phyloP scores from a whole-genome alignment of 2,113 vertebrate species.

The Siphamia tubifer region DNA sequence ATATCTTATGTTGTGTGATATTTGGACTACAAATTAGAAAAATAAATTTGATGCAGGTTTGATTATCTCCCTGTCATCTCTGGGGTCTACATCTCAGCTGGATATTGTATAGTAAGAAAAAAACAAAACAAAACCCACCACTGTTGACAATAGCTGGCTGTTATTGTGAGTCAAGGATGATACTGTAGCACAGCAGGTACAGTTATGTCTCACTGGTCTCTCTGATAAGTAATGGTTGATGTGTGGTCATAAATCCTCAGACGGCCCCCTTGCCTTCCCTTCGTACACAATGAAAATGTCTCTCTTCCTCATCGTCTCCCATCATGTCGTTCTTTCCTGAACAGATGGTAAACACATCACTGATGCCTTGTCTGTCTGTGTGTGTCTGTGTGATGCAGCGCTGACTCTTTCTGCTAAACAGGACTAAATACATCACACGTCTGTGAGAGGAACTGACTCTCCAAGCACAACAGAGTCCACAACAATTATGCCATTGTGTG shows the following conservation, averaged over 20 bases:
- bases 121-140: neutral
- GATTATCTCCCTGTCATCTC: neutral
- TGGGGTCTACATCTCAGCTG: constrained; percentile 5
- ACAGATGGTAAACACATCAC: constrained; percentile 71
- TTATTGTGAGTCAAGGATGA: neutral
- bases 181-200: neutral
- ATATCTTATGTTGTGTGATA: no score
- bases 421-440: constrained; percentile 38
- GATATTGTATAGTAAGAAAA: neutral
- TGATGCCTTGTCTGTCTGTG: constrained; percentile 57
- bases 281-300: constrained; percentile 39
- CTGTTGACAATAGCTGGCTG: neutral
- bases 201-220: constrained; percentile 16
- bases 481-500: constrained; percentile 18
- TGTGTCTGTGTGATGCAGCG: constrained; percentile 49
- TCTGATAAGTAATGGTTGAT: constrained; percentile 30
- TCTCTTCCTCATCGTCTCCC: constrained; percentile 47
- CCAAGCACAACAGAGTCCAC: constrained; percentile 18
- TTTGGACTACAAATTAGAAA: no score
- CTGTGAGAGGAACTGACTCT: constrained; percentile 18
- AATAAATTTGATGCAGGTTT: neutral
- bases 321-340: constrained; percentile 56
- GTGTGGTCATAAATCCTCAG: constrained; percentile 41
- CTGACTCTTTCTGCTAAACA: constrained; percentile 47
- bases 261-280: neutral